These are phyloP conservation scores for Drosophila austrosaltans DNA, from an alignment of 2,888 invertebrate genomes.

Conservation along the genomic window DNA sequence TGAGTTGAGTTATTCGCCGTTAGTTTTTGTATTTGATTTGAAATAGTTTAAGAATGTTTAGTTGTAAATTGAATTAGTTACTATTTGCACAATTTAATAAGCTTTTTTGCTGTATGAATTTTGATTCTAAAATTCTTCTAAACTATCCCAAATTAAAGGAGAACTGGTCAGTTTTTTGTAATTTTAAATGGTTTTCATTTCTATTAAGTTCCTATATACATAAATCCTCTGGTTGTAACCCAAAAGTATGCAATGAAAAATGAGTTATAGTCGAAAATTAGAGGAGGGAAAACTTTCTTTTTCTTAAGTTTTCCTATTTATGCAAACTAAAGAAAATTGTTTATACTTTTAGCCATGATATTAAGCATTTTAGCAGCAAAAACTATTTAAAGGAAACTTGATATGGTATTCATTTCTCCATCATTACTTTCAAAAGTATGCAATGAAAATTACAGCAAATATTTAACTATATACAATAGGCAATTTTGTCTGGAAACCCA, in stretches of 20 bases:
- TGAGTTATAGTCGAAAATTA: too few species aligned
- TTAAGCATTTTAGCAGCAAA: too few species aligned
- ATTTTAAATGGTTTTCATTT: too few species aligned
- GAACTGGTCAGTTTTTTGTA: too few species aligned
- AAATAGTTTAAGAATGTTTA: constrained; percentile 26
- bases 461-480: not conserved
- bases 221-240: too few species aligned
- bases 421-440: constrained; percentile 17
- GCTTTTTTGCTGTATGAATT: constrained; percentile 1
- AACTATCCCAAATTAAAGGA: not conserved
- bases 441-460: constrained; percentile 35
- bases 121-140: not conserved
- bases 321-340: too few species aligned
- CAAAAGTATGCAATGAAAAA: too few species aligned
- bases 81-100: not conserved
- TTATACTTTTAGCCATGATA: too few species aligned
- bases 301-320: too few species aligned
- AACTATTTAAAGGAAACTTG: not conserved
- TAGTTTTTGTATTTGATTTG: constrained; percentile 46
- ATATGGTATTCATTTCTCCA: not conserved
- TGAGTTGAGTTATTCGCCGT: constrained; percentile 36
- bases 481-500: constrained; percentile 4
- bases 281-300: too few species aligned
- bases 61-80: constrained; percentile 23
- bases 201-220: too few species aligned